Conservation (phyloP, 2,797 vertebrate genomes). For the Peromyscus nudipes region DNA sequence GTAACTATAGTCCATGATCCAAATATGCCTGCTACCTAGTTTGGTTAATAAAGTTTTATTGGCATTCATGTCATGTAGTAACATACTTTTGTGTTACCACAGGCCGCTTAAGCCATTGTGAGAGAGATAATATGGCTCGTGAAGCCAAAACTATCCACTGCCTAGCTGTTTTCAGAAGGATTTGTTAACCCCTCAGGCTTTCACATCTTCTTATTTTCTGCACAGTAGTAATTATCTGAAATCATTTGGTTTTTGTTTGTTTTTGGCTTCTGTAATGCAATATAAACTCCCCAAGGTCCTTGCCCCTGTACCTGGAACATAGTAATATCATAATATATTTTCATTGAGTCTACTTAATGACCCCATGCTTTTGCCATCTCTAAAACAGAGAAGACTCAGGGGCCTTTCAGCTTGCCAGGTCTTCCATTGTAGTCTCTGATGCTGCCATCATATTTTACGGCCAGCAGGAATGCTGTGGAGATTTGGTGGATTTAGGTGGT, state of each 20-base stretch:
- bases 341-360: not conserved
- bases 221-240: not conserved
- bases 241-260: not conserved
- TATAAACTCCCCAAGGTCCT: not conserved
- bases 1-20: not conserved
- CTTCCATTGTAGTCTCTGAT: not conserved
- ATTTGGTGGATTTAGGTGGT: not conserved
- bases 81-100: not conserved
- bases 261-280: not conserved
- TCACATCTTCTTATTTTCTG: not conserved
- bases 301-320: not conserved
- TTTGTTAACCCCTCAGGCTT: not conserved
- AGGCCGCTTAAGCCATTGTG: not conserved
- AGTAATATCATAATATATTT: not conserved
- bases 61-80: not conserved
- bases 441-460: accelerated
- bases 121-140: not conserved
- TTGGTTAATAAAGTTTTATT: conserved; percentile 74
- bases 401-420: too few species aligned
- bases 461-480: not conserved
- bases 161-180: not conserved
- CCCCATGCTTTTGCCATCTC: not conserved
- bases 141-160: not conserved
- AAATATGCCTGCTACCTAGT: not conserved
- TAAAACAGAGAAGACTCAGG: not conserved